Percentiles rank a stretch among this genome's conserved stretches.
These are phyloP conservation scores for Temnothorax nylanderi DNA, from an alignment of 1,140 invertebrate genomes.

Conservation along the genomic window DNA sequence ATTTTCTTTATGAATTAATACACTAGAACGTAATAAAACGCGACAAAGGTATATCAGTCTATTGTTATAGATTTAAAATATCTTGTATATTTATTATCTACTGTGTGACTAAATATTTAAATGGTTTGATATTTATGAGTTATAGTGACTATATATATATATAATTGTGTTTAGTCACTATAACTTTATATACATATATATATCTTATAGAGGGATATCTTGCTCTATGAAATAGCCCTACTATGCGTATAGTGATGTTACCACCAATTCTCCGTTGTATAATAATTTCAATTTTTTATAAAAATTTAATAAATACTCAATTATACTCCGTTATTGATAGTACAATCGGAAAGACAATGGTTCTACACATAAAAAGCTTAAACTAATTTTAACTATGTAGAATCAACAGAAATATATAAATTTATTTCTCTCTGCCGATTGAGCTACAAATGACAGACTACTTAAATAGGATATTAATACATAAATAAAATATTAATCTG, in stretches of 20 bases:
- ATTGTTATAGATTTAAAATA: conserved; percentile 1
- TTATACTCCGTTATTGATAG: conserved; percentile 8
- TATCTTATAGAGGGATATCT: neutral
- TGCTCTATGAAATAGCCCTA: neutral
- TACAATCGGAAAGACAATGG: neutral
- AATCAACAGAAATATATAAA: neutral
- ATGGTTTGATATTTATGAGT: conserved; percentile 1
- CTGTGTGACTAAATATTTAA: neutral
- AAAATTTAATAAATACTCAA: conserved; percentile 17
- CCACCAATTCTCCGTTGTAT: neutral
- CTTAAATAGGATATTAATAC: neutral
- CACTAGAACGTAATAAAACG: neutral
- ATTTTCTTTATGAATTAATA: neutral
- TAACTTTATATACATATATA: neutral
- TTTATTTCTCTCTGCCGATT: conserved; percentile 1
- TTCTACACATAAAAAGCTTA: neutral
- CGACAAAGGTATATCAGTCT: neutral
- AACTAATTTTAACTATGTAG: neutral
- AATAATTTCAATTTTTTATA: conserved; percentile 11
- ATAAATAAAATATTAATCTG: neutral
- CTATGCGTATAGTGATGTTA: neutral
- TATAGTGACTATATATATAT: neutral
- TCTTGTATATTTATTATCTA: neutral
- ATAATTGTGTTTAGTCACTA: too few relatives aligned
- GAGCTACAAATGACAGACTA: conserved; percentile 1